Conservation (phyloP, 2,797 vertebrate genomes). For the Peromyscus attwateri region DNA sequence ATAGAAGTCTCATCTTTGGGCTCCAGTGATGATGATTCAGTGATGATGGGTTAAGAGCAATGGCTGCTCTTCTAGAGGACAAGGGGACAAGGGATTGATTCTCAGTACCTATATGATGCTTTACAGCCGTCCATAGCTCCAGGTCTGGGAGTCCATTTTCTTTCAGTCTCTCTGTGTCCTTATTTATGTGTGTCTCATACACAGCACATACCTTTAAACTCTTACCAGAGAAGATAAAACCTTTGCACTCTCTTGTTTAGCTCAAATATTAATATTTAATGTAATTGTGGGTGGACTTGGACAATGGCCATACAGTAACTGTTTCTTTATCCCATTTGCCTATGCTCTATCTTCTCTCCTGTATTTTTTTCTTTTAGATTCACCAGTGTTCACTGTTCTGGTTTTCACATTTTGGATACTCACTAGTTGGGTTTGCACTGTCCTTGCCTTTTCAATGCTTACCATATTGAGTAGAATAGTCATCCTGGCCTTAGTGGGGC, state of each 20-base stretch:
- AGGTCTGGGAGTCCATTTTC: background rate
- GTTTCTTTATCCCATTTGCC: background rate
- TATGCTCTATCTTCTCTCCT: background rate
- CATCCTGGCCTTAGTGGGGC: background rate
- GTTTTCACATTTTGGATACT: background rate
- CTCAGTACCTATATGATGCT: background rate
- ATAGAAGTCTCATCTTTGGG: background rate
- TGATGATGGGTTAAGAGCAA: background rate
- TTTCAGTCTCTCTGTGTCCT: background rate
- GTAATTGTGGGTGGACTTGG: background rate
- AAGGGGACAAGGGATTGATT: no score
- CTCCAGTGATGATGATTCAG: background rate
- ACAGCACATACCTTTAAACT: conserved; percentile 1
- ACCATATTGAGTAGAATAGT: background rate
- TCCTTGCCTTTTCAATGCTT: background rate
- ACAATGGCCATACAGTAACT: background rate
- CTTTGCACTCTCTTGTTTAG: conserved; percentile 17
- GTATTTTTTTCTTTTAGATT: background rate
- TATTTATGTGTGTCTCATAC: background rate
- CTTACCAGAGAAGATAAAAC: background rate
- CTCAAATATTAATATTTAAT: background rate
- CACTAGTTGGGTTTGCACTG: background rate
- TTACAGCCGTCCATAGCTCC: background rate
- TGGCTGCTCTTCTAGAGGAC: background rate
- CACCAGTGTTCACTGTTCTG: background rate